Percentiles rank a stretch among this genome's conserved stretches.
Conservation (phyloP, 2,113 vertebrate genomes). For the Manacus vitellinus region DNA sequence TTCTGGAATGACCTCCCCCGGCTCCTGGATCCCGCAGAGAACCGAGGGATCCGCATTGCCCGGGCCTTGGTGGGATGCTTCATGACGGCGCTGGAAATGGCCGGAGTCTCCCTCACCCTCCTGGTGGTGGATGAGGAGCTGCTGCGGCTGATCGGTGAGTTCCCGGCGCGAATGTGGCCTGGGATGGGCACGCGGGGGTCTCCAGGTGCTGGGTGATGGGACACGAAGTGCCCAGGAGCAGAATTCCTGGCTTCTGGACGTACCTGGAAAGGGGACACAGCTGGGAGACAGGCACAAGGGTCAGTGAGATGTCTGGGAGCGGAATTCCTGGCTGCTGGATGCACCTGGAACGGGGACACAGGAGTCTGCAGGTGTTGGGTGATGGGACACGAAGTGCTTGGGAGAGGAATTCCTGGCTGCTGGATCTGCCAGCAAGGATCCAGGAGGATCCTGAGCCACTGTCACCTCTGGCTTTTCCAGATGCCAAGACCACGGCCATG, state of each 20-base stretch:
- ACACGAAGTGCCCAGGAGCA: fast-evolving
- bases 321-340: too few relatives aligned
- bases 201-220: fast-evolving
- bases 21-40: slow-evolving; percentile 62
- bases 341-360: too few relatives aligned
- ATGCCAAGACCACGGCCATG: slow-evolving; percentile 82
- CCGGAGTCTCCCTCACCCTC: slow-evolving; percentile 88
- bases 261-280: background rate
- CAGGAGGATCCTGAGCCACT: fast-evolving
- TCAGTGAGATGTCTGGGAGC: background rate
- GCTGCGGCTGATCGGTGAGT: slow-evolving; percentile 84
- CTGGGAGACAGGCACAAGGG: background rate
- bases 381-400: too few relatives aligned
- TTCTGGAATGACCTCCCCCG: background rate
- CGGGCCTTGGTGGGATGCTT: slow-evolving; percentile 88
- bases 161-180: fast-evolving
- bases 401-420: background rate
- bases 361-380: too few relatives aligned
- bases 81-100: slow-evolving; percentile 96
- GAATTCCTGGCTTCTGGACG: background rate
- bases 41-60: slow-evolving; percentile 71
- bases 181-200: fast-evolving
- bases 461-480: slow-evolving; percentile 38
- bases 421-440: background rate
- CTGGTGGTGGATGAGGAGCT: slow-evolving; percentile 79